Base-by-base conservation (phyloP, 2,113 vertebrate genomes). In the Australoheros scitulus region DNA sequence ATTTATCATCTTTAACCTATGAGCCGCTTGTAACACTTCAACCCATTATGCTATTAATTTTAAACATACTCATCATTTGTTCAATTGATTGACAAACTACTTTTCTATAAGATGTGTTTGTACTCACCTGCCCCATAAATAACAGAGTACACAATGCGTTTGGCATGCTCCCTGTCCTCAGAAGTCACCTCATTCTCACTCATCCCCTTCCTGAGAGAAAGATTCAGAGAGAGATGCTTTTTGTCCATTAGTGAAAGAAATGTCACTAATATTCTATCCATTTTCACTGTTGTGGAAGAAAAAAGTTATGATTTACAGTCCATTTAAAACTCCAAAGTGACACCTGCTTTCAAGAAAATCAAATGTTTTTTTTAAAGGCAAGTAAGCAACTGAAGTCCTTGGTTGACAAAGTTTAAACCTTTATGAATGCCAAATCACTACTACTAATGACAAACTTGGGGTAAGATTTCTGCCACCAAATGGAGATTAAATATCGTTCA, bases 71-170 rank as follows among this genome's bases (percentile, higher is more conserved):
- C 32, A 55, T 72, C 3, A n/a, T 72, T 72, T 72, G 26, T 52
- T 18, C 47, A 52, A 32, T 29, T 72, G 47, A 72, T 13, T 72
- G 11, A 34, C 47, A 52, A 55, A 22, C 38, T 22, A 10, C 24
- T 24, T 43, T 60, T 36, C 15, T 22, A 10, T 8, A 13, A 74
- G n/a, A 11, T 17, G 56, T 60, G 34, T 79, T 18, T 36, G 59
- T 47, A n/a, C 95, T 95, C 84, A 99, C 98, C 97, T 95, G 97
- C 97, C 88, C 97, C 97, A 10, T 99, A 99, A 87, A 99, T 93
- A 43, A 97, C 95, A 0, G 97, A 96, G 83, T 98, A 99, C 77
- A 97, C 96, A 0, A 98, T 83, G 10, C 96, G 96, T 77, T 99
- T 98, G 83, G 97, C 96, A 52, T 97, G 97, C 63, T 98, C 97